Base-by-base conservation (phyloP, 2,888 invertebrate species). In the Alloplasta piceator region DNA sequence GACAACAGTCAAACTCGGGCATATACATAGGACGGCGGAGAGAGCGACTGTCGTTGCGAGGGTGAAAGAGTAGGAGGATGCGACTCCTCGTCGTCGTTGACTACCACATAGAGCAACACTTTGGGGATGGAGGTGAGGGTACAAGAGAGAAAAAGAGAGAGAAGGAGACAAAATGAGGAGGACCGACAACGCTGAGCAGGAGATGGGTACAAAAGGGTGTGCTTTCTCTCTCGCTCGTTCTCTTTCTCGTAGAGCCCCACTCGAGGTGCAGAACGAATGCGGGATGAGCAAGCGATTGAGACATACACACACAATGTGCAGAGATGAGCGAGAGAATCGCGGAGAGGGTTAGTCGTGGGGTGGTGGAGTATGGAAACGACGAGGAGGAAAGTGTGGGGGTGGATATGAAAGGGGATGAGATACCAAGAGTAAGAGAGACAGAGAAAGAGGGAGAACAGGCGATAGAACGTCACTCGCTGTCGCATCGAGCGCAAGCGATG, bases 391-490 rank as follows among this genome's bases (percentile, higher is more conserved):
- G 46, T 67, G 70, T 58, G 78, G 73, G n/a, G 75, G 26, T 46
- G 46, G 73, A 36, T 39, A 50, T 26, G 56, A 60, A 38, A 75
- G 60, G 72, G 72, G 66, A 60, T 48, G 74, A 82, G 75, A 67
- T 48, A 55, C 63, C 71, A 75, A 68, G 64, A 82, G 55, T 70
- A 71, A 70, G 81, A 71, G 64, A 36, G 81, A 56, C 12, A 26
- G 78, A 55, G 60, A 48, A 36, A 36, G 63, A 41, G 16, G 48
- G 70, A 52, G 74, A 73, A 56, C 50, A 74, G 75, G 68, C 41
- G 79, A 68, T 63, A n/a, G 75, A 77, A 89, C 90, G 90, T 90
- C 91, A 91, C 89, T 91, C 90, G 91, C 89, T 90, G 91, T 89
- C 90, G 89, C 90, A 90, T 90, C 87, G 88, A 88, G 87, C 88